Evolutionary conservation across 2,113 vertebrate species (phyloP), one percentile per base, ranked within the genome.

Genomic region (Amphilophus citrinellus): DNA sequence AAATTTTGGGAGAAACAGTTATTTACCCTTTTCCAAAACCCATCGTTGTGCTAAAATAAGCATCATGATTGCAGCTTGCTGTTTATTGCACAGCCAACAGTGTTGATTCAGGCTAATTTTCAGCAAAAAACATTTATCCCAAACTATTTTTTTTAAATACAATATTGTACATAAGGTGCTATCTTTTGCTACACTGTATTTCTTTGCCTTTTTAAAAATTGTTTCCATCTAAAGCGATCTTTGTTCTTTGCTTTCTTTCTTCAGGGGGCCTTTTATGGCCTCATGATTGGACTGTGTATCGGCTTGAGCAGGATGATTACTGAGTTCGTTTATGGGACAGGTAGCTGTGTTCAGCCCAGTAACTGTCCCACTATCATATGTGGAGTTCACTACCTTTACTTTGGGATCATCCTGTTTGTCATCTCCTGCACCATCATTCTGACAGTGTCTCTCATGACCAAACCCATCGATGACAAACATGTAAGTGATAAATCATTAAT

Each of bases 241-340:
- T 65, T 53, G 9, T 17, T 6, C 7, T 71, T 4, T 11, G 30
- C 44, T 15, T 56, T 80, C 65, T 39, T 71, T 77, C 76, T 47
- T 59, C 95, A 99, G 98, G 98, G 98, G n/a, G 98, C 98, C 13
- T 99, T 99, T 81, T 99, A 96, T 85, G 98, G 97, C 58, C 88
- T 99, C 75, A 22, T 95, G 0, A 1, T 98, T 14, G 98, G 98
- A 22, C 94, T 99, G 68, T 2, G 94, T 0, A 82, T 94, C 4
- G 98, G 98, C 2, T 82, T 99, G 2, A 0, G 94, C 9, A 96
- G 98, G 39, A 99, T 99, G 98, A 96, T 98, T 1, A 0, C 97
- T 0, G 98, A 99, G 93, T 99, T 99, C 89, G 92, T 85, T 76
- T 99, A 95, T 0, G 98, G 98, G 76, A 97, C 96, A 0, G 98